Evolutionary conservation across 2,888 invertebrate genomes (phyloP).

Genomic region (Drosophila atripex): DNA sequence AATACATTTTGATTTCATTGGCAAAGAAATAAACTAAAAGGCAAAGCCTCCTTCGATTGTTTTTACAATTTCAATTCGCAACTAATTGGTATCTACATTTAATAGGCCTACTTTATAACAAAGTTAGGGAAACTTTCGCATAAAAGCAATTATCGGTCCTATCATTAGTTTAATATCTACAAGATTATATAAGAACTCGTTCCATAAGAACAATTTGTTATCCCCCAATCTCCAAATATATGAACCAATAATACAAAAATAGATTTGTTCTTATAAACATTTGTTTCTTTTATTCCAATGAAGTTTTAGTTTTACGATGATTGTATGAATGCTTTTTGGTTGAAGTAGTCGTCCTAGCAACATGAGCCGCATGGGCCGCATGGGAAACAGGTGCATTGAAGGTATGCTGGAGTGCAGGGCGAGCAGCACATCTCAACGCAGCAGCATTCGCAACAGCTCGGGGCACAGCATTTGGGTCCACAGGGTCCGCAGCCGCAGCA

Average conservation of each 20-base stretch:
- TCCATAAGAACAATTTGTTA: too few relatives aligned
- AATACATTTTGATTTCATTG: neutral
- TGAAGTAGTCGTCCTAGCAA: constrained; percentile 6
- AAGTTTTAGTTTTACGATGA: neutral
- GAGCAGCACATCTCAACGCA: constrained; percentile 56
- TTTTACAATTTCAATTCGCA: too few relatives aligned
- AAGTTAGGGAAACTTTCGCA: too few relatives aligned
- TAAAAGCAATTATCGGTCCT: too few relatives aligned
- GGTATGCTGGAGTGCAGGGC: constrained; percentile 66
- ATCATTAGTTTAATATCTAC: too few relatives aligned
- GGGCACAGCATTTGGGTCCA: constrained; percentile 51
- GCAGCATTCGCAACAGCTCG: constrained; percentile 56
- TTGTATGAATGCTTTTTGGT: neutral
- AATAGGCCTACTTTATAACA: too few relatives aligned
- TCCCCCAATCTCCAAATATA: too few relatives aligned
- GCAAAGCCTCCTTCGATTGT: constrained; percentile 1
- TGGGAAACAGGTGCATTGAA: constrained; percentile 50
- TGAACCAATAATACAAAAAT: neutral
- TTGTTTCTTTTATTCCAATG: constrained; percentile 2
- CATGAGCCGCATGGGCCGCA: constrained; percentile 16
- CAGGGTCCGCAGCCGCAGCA: constrained; percentile 66
- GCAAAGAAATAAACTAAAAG: neutral
- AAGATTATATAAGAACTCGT: too few relatives aligned
- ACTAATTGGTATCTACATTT: too few relatives aligned
- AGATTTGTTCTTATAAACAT: neutral